Percentiles rank a stretch among this genome's conserved stretches.
Conservation (phyloP, 2,888 invertebrate species). For the Mimumesa dahlbomi region DNA sequence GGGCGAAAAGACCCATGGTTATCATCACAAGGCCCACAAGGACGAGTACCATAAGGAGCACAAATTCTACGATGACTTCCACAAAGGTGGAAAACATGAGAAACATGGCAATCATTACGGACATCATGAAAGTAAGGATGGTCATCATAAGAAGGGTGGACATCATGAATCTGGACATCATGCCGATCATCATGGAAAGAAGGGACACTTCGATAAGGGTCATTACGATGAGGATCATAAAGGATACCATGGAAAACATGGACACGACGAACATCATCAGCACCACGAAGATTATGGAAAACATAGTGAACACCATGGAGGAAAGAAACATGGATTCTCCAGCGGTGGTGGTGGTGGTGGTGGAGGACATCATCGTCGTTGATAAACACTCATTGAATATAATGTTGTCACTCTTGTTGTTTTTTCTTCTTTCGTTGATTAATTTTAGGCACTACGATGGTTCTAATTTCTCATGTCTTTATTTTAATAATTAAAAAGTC, state of each 20-base stretch:
- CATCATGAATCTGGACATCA: conserved; percentile 85
- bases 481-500: conserved; percentile 45
- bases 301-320: conserved; percentile 83
- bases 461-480: conserved; percentile 19
- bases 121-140: conserved; percentile 84
- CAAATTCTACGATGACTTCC: conserved; percentile 88
- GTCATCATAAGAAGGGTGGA: conserved; percentile 84
- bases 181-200: conserved; percentile 84
- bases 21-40: conserved; percentile 89
- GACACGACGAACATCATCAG: conserved; percentile 84
- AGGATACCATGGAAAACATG: conserved; percentile 84
- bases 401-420: conserved; percentile 43
- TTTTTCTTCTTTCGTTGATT: conserved; percentile 55
- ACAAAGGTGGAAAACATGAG: conserved; percentile 87
- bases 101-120: conserved; percentile 86
- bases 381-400: conserved; percentile 16
- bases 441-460: conserved; percentile 46
- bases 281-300: conserved; percentile 84
- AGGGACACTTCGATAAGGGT: conserved; percentile 85
- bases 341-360: conserved; percentile 37
- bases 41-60: conserved; percentile 90
- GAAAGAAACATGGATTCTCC: conserved; percentile 79
- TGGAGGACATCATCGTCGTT: conserved; percentile 42
- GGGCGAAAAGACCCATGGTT: conserved; percentile 89
- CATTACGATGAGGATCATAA: conserved; percentile 85